Evolutionary conservation across 2,797 vertebrate species (phyloP), one percentile per base, ranked within the genome.

Genomic region (Sebastes steindachneri): DNA sequence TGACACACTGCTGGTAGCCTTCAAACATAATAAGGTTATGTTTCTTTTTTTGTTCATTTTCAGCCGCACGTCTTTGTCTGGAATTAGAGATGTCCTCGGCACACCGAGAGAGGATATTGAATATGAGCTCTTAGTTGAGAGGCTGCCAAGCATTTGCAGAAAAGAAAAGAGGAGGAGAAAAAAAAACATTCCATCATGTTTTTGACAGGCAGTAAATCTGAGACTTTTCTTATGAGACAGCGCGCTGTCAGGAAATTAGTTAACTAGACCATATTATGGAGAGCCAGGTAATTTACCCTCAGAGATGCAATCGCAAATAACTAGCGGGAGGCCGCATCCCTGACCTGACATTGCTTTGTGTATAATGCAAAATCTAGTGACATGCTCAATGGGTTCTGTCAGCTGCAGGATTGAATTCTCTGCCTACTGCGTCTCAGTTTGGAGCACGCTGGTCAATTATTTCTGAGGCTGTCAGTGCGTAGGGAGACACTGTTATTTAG

Each of bases 381-480:
- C 95, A 95, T 92, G 91, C 93, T 96, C 95, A 95, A 96, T 96
- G 93, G 94, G 91, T 95, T 95, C 94, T 96, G 96, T 95, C 96
- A 96, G 94, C 93, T 88, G 89, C 90, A 90, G 93, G 95, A 96
- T 96, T 96, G 95, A 95, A 96, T 96, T 96, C 94, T 95, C 92
- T 95, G 89, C 95, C 93, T 94, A 90, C 94, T 94, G 95, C 86
- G 94, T 95, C 95, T 96, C 93, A 90, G 94, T 95, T 94, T 95
- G 94, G 94, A 96, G 94, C 95, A 93, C 73, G 93, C 92, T 95
- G 95, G 95, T 96, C 96, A 96, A 96, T 96, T 96, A 96, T 96
- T 96, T 96, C 95, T 96, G 95, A 96, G 91, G 95, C 95, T 96
- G 96, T 96, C 95, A 96, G 91, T 83, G 92, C 92, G 90, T 88